A percentile compares a stretch with the other conserved stretches of the same genome.
Evolutionary conservation across 2,797 vertebrate species (phyloP).

Genomic region (Paedocypris micromegethes): DNA sequence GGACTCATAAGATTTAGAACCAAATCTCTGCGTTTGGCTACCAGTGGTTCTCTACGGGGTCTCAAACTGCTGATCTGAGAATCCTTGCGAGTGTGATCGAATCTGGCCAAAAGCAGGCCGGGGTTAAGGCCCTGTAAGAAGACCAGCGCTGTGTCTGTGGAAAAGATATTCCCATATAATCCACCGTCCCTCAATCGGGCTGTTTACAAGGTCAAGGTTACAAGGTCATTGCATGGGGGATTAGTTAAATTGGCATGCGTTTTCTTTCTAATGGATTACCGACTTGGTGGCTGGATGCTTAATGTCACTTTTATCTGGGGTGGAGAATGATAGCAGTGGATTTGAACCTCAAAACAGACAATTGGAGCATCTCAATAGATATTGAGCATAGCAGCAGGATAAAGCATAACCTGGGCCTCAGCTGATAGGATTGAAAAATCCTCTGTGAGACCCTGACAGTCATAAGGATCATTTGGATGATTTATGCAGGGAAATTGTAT

Average conservation of each 20-base stretch:
- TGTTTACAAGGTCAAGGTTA: conserved; percentile 73
- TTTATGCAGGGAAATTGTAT: conserved; percentile 75
- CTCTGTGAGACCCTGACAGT: conserved; percentile 63
- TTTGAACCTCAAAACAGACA: conserved; percentile 63
- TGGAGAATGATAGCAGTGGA: conserved; percentile 61
- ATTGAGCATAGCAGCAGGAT: conserved; percentile 61
- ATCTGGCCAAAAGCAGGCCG: conserved; percentile 4
- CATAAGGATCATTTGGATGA: conserved; percentile 73
- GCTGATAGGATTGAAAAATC: conserved; percentile 69
- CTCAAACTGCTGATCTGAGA: conserved; percentile 15
- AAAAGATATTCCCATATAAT: conserved; percentile 60
- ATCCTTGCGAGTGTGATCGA: conserved; percentile 8
- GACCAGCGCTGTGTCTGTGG: conserved; percentile 48
- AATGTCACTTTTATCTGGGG: conserved; percentile 68
- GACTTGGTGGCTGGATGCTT: conserved; percentile 63
- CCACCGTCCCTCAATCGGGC: conserved; percentile 50
- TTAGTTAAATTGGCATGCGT: conserved; percentile 66
- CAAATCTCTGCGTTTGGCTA: conserved; percentile 30
- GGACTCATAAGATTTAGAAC: conserved; percentile 37
- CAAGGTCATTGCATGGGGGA: conserved; percentile 62
- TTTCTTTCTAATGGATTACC: conserved; percentile 66
- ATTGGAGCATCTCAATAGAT: conserved; percentile 65
- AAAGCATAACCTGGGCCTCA: conserved; percentile 66
- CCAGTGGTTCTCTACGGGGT: conserved; percentile 4
- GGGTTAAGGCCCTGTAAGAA: conserved; percentile 46